These are phyloP conservation scores for Melieria omissa DNA, from an alignment of 2,888 invertebrate species.

Conservation along the genomic window DNA sequence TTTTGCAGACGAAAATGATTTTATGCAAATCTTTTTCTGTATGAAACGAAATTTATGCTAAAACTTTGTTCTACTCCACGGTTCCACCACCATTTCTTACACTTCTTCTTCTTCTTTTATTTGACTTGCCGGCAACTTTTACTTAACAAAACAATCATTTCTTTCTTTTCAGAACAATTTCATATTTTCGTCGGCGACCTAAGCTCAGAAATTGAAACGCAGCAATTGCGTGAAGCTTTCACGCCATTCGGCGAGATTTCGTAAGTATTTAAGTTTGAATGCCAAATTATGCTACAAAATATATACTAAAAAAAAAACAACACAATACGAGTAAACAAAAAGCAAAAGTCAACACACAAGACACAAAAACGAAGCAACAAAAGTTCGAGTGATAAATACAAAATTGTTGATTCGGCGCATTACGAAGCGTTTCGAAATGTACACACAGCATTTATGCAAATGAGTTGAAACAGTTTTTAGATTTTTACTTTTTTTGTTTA, in stretches of 20 bases:
- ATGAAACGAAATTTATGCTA: constrained; percentile 19
- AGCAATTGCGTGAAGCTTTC: constrained; percentile 96
- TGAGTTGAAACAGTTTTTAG: background rate
- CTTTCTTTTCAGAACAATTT: constrained; percentile 87
- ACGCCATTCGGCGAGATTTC: constrained; percentile 98
- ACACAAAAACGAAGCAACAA: too few relatives aligned
- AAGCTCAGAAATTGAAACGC: constrained; percentile 99
- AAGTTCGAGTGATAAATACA: too few relatives aligned
- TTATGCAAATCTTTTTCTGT: constrained; percentile 28
- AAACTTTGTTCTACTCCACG: constrained; percentile 21
- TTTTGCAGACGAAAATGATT: constrained; percentile 12
- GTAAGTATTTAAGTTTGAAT: constrained; percentile 72
- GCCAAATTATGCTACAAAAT: too few relatives aligned
- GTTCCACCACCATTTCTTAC: constrained; percentile 14
- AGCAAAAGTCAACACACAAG: background rate
- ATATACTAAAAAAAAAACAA: background rate
- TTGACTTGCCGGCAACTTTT: constrained; percentile 6
- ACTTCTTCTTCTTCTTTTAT: background rate
- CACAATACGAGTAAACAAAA: background rate
- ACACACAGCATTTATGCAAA: background rate
- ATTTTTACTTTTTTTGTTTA: background rate
- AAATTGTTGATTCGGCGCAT: too few relatives aligned
- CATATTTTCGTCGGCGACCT: constrained; percentile 99
- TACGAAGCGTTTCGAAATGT: background rate
- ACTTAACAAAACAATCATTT: constrained; percentile 24